These are phyloP conservation scores for Thyatira batis DNA, from an alignment of 2,888 invertebrate genomes.

Conservation along the genomic window DNA sequence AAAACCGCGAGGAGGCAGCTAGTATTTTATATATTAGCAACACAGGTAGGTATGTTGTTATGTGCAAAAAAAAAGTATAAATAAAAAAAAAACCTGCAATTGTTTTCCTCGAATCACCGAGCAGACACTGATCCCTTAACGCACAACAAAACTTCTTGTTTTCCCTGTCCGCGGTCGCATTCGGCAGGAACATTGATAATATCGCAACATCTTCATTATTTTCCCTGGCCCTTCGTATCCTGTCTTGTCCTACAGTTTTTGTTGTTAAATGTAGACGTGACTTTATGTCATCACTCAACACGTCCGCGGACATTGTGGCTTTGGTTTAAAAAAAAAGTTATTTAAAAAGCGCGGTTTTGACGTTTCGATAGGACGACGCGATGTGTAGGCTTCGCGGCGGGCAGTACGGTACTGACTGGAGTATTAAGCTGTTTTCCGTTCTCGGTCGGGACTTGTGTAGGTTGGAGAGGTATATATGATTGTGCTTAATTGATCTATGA, in stretches of 20 bases:
- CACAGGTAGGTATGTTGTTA: too few species aligned
- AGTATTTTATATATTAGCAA: too few species aligned
- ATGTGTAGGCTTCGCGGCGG: slow-evolving; percentile 72
- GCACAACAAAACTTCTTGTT: slow-evolving; percentile 91
- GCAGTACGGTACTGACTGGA: slow-evolving; percentile 63
- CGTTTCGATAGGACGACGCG: slow-evolving; percentile 31
- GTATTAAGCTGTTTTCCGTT: slow-evolving; percentile 19
- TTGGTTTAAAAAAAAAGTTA: slow-evolving; percentile 23
- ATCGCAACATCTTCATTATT: slow-evolving; percentile 94
- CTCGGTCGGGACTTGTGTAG: slow-evolving; percentile 41
- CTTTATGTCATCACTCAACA: slow-evolving; percentile 90
- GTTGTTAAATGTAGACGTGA: slow-evolving; percentile 87
- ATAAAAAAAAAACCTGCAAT: slow-evolving; percentile 85
- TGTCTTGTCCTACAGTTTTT: slow-evolving; percentile 91
- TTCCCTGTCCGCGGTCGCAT: slow-evolving; percentile 83
- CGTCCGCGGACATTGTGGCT: slow-evolving; percentile 86
- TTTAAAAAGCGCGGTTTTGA: slow-evolving; percentile 46
- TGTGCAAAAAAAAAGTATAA: slow-evolving; percentile 11
- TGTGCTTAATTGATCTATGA: slow-evolving; percentile 60
- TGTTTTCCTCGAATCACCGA: slow-evolving; percentile 89
- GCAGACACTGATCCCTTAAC: slow-evolving; percentile 87
- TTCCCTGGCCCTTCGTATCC: slow-evolving; percentile 90
- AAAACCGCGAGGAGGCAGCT: too few species aligned
- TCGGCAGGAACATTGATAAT: slow-evolving; percentile 91
- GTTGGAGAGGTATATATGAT: slow-evolving; percentile 56